Percentiles rank a stretch among this genome's conserved stretches.
phyloP scores from a whole-genome alignment of 2,888 invertebrate species.

The Cephus pygmeus region DNA sequence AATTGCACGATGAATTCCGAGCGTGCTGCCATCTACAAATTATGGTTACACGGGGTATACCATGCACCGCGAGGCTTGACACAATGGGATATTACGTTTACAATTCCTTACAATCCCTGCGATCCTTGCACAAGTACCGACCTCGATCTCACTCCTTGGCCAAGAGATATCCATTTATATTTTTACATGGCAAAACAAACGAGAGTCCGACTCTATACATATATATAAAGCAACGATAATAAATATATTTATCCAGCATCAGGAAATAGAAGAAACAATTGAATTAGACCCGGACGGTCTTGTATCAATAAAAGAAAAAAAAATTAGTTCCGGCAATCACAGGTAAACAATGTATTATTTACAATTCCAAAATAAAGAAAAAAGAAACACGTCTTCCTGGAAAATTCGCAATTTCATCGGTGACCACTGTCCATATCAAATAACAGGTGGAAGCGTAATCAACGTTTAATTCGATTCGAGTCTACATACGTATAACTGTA shows the following conservation, averaged over 20 bases:
- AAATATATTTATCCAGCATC: too few relatives aligned
- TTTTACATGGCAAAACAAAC: too few relatives aligned
- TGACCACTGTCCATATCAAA: background rate
- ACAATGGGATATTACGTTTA: background rate
- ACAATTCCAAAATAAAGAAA: too few relatives aligned
- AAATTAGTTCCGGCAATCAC: too few relatives aligned
- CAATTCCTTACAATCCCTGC: background rate
- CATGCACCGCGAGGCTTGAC: background rate
- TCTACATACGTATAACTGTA: background rate
- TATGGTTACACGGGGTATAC: background rate
- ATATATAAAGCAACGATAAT: too few relatives aligned
- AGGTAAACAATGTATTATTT: too few relatives aligned
- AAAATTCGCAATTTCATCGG: background rate
- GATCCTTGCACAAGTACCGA: background rate
- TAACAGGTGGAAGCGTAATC: background rate
- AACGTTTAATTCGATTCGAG: background rate
- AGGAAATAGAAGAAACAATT: too few relatives aligned
- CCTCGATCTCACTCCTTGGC: background rate
- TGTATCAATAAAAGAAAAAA: too few relatives aligned
- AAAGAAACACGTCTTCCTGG: too few relatives aligned
- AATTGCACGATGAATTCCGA: constrained; percentile 46
- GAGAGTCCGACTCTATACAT: too few relatives aligned
- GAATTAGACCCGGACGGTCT: too few relatives aligned
- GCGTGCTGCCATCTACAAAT: background rate
- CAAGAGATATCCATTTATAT: too few relatives aligned